Conservation (phyloP, 2,113 vertebrate genomes). For the Sphaerodactylus townsendi region DNA sequence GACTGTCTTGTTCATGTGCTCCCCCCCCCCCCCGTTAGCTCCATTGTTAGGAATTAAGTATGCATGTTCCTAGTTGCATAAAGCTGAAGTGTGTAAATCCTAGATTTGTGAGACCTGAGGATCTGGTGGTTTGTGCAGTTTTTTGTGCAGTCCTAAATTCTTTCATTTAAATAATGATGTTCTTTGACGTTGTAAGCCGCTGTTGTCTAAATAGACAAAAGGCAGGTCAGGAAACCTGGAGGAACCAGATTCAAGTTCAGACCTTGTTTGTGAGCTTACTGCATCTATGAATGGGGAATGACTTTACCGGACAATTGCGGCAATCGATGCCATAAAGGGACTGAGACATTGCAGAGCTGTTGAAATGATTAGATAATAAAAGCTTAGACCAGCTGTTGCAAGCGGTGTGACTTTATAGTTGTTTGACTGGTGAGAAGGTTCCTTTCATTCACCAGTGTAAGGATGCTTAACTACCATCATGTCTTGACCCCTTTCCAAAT, state of each 20-base stretch:
- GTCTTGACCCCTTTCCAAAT: rapidly evolving
- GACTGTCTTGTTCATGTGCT: too few species aligned
- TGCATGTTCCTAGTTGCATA: background rate
- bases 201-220: background rate
- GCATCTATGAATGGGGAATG: background rate
- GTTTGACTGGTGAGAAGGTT: background rate
- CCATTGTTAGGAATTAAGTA: background rate
- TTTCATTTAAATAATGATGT: background rate
- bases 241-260: background rate
- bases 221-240: background rate
- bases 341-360: background rate
- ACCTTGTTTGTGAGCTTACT: background rate
- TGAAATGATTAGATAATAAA: background rate
- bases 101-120: background rate
- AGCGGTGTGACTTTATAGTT: background rate
- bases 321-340: background rate
- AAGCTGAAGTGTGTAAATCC: background rate
- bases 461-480: background rate
- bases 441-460: rapidly evolving
- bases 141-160: background rate
- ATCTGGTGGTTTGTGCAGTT: background rate
- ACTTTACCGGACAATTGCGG: background rate
- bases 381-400: background rate
- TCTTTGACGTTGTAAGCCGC: background rate
- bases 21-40: background rate